These are phyloP conservation scores for Pelochelys cantorii DNA, from an alignment of 2,797 vertebrate genomes.

Conservation along the genomic window DNA sequence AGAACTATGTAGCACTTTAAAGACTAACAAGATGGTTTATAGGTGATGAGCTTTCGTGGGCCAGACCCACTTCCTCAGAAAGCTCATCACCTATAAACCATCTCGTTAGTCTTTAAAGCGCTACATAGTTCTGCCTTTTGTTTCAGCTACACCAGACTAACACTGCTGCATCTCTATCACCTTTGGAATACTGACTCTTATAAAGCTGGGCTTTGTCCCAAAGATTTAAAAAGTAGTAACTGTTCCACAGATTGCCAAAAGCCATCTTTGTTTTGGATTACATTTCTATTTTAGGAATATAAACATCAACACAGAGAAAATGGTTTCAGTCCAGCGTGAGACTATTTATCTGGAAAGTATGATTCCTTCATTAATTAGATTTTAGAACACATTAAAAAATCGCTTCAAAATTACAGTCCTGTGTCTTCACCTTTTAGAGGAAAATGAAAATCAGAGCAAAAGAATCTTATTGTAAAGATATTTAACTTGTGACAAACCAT, in stretches of 20 bases:
- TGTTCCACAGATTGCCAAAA: not conserved
- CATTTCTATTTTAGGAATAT: not conserved
- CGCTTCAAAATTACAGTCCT: not conserved
- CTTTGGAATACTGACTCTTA: not conserved
- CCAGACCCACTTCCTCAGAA: too few species aligned
- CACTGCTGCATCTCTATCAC: too few species aligned
- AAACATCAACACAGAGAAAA: not conserved
- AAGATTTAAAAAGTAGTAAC: rapidly evolving
- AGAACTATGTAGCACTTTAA: too few species aligned
- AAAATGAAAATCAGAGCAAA: not conserved
- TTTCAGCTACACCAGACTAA: too few species aligned
- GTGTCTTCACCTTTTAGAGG: not conserved
- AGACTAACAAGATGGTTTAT: too few species aligned
- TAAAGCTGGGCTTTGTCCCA: not conserved
- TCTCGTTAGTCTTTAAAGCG: too few species aligned
- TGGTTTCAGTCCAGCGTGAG: not conserved
- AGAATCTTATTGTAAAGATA: not conserved
- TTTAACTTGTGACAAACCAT: not conserved
- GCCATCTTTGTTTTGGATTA: not conserved
- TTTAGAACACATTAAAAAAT: not conserved
- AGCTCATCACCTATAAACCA: too few species aligned
- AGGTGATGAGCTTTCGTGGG: too few species aligned
- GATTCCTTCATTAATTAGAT: not conserved
- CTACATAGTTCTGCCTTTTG: too few species aligned
- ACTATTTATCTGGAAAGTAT: not conserved